A percentile compares a stretch with the other conserved stretches of the same genome.
These are phyloP conservation scores for Carlito syrichta DNA, from an alignment of 2,113 vertebrate genomes.

Conservation along the genomic window DNA sequence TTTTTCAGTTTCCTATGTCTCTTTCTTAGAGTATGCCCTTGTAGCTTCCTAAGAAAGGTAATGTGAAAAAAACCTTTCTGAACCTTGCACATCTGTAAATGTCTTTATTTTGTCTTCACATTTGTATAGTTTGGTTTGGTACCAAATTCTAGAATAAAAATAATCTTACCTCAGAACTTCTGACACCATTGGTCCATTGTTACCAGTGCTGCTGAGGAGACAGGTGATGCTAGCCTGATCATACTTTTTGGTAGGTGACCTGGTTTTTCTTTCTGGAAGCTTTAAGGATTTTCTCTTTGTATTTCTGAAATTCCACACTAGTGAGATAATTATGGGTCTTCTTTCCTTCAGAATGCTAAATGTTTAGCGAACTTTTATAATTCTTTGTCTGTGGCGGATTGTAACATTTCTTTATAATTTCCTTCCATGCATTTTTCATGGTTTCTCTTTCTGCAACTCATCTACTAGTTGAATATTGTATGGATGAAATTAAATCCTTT, in stretches of 20 bases:
- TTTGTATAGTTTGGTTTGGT: slow-evolving; percentile 42
- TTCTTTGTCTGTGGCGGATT: not conserved
- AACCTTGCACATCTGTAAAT: not conserved
- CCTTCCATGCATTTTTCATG: not conserved
- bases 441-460: not conserved
- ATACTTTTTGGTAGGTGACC: not conserved
- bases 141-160: slow-evolving; percentile 53
- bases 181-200: not conserved
- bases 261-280: slow-evolving; percentile 7
- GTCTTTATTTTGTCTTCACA: slow-evolving; percentile 41
- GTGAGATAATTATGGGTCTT: slow-evolving; percentile 3
- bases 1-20: not conserved
- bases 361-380: slow-evolving; percentile 40
- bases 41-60: slow-evolving; percentile 40
- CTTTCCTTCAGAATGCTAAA: slow-evolving; percentile 41
- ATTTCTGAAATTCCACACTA: slow-evolving; percentile 45
- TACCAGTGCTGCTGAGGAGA: not conserved
- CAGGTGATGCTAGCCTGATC: not conserved
- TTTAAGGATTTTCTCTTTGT: slow-evolving; percentile 24
- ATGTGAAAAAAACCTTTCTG: slow-evolving; percentile 23
- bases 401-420: slow-evolving; percentile 42
- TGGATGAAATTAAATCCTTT: not conserved
- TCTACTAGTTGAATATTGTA: not conserved
- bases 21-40: slow-evolving; percentile 4
- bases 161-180: slow-evolving; percentile 28